These are phyloP conservation scores for Anguilla anguilla DNA, from an alignment of 2,797 vertebrate species.

Conservation along the genomic window DNA sequence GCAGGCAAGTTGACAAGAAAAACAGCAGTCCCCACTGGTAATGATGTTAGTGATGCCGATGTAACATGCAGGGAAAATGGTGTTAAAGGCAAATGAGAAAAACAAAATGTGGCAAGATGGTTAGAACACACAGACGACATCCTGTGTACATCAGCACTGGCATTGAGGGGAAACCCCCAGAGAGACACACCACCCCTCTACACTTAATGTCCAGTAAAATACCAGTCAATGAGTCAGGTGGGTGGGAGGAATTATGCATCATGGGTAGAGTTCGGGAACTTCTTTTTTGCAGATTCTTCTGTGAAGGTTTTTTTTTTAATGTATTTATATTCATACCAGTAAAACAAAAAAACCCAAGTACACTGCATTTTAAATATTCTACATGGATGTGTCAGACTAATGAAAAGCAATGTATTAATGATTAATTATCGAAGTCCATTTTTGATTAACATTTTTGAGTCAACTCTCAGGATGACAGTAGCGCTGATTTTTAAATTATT, in stretches of 20 bases:
- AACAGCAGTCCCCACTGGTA: not conserved
- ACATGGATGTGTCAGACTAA: not conserved
- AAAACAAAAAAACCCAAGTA: no score
- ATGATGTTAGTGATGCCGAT: not conserved
- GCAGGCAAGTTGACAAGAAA: not conserved
- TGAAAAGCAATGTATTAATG: not conserved
- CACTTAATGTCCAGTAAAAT: not conserved
- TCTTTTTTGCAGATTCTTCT: no score
- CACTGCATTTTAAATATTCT: not conserved
- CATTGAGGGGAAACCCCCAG: not conserved
- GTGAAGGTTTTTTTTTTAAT: no score
- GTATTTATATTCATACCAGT: no score
- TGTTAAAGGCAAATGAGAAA: not conserved
- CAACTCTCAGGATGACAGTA: not conserved
- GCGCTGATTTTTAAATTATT: not conserved
- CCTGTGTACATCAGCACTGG: not conserved
- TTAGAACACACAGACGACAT: not conserved
- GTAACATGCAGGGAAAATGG: not conserved
- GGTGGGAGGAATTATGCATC: not conserved
- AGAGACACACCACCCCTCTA: not conserved
- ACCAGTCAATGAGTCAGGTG: not conserved
- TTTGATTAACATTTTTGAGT: not conserved
- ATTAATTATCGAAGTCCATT: not conserved
- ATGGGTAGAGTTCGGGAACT: not conserved
- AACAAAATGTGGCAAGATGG: not conserved